Percentiles rank a stretch among this genome's conserved stretches.
These are phyloP conservation scores for Alentia gelatinosa DNA, from an alignment of 2,888 invertebrate genomes.

Conservation along the genomic window DNA sequence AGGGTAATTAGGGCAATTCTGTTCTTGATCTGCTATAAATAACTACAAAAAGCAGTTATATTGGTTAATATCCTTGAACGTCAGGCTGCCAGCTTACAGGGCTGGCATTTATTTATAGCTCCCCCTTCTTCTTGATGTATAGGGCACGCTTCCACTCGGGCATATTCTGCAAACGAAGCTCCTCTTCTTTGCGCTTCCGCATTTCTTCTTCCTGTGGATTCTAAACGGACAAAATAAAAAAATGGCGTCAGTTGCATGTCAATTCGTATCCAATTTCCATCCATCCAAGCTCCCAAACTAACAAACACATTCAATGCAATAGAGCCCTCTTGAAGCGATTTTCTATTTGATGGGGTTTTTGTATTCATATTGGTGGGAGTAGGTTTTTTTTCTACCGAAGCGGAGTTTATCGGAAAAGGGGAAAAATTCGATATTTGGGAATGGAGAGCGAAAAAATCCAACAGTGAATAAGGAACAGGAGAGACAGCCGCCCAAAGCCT, in stretches of 20 bases:
- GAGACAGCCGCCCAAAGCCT: neutral
- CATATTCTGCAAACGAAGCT: constrained; percentile 14
- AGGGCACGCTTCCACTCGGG: constrained; percentile 48
- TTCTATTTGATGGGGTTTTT: neutral
- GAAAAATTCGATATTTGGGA: neutral
- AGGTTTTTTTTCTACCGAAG: neutral
- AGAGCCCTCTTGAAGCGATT: neutral
- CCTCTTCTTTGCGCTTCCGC: constrained; percentile 33
- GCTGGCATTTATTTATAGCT: neutral
- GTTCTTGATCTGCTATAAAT: constrained; percentile 30
- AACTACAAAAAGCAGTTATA: constrained; percentile 35
- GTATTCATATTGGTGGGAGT: too few relatives aligned
- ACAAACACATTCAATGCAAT: neutral
- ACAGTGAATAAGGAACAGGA: neutral
- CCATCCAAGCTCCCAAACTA: neutral
- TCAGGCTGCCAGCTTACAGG: neutral
- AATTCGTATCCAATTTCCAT: neutral
- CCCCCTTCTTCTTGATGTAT: constrained; percentile 27
- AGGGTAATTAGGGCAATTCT: neutral
- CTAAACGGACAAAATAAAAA: neutral
- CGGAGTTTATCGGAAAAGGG: neutral
- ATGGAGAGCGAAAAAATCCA: neutral
- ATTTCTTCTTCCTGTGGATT: constrained; percentile 37
- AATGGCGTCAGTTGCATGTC: neutral
- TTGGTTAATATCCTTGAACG: constrained; percentile 16